Conservation (phyloP, 2,888 invertebrate genomes). For the Drosophila nigricruria region DNA sequence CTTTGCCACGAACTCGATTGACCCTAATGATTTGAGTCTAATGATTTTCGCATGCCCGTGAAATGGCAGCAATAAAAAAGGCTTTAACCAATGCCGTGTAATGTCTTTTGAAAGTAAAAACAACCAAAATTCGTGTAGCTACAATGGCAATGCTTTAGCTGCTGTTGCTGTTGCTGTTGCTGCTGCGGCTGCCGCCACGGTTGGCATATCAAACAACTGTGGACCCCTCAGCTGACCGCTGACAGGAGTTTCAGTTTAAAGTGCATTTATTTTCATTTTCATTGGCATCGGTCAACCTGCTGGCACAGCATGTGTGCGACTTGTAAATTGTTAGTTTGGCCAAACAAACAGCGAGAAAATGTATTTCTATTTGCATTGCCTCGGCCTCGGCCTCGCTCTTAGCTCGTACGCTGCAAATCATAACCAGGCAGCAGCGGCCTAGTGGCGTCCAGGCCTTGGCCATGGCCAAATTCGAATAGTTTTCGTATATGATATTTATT, state of each 20-base stretch:
- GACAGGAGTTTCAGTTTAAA: conserved; percentile 69
- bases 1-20: conserved; percentile 60
- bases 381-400: conserved; percentile 11
- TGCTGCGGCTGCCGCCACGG: conserved; percentile 30
- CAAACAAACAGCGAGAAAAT: conserved; percentile 76
- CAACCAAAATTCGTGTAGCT: conserved; percentile 51
- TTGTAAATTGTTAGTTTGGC: conserved; percentile 73
- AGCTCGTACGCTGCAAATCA: conserved; percentile 42
- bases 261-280: conserved; percentile 78
- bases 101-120: conserved; percentile 72
- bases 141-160: conserved; percentile 56
- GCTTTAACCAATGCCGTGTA: conserved; percentile 11
- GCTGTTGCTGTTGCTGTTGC: conserved; percentile 40
- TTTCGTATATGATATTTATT: conserved; percentile 66
- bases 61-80: conserved; percentile 67
- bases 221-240: conserved; percentile 66
- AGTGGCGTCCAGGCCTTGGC: conserved; percentile 27
- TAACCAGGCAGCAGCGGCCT: conserved; percentile 46
- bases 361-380: conserved; percentile 68
- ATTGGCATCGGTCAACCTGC: conserved; percentile 62
- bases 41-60: conserved; percentile 67
- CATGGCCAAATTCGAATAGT: conserved; percentile 47
- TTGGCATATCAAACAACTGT: conserved; percentile 76
- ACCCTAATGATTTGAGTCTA: conserved; percentile 71
- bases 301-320: conserved; percentile 77